Conservation (phyloP, 2,113 vertebrate genomes). For the Spizaetus ornatus region DNA sequence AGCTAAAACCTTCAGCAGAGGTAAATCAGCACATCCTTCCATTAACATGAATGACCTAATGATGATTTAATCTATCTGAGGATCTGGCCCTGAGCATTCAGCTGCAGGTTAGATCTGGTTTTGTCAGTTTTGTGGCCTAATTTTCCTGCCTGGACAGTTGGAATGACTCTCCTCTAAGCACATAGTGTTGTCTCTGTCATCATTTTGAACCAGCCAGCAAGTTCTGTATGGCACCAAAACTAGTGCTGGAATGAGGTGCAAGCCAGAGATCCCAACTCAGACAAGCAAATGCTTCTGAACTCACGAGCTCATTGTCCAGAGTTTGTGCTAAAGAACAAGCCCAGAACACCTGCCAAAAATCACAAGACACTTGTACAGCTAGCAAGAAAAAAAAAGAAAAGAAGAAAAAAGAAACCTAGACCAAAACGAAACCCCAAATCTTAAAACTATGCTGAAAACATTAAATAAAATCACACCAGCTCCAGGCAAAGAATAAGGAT, state of each 20-base stretch:
- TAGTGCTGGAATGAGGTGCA: neutral
- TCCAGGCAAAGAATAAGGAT: neutral
- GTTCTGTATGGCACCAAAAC: constrained; percentile 23
- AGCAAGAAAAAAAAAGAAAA: neutral
- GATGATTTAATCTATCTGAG: neutral
- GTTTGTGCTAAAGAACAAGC: neutral
- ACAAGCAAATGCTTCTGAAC: constrained; percentile 49
- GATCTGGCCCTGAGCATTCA: neutral
- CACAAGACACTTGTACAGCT: neutral
- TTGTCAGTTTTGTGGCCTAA: neutral
- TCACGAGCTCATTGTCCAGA: neutral
- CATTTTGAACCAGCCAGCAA: neutral
- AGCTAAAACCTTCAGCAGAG: constrained; percentile 2
- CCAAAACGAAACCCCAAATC: neutral
- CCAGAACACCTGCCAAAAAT: constrained; percentile 17
- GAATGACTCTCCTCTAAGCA: neutral
- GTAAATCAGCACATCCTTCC: constrained; percentile 38
- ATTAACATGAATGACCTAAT: constrained; percentile 26
- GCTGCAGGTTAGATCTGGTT: constrained; percentile 10
- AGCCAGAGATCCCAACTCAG: constrained; percentile 50
- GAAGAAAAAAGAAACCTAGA: neutral
- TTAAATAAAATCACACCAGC: neutral
- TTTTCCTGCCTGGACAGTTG: constrained; percentile 11
- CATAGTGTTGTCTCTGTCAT: constrained; percentile 13
- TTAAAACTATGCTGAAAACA: neutral